Percentiles rank a stretch among this genome's conserved stretches.
Conservation (phyloP, 2,797 vertebrate species). For the Lagodon rhomboides region DNA sequence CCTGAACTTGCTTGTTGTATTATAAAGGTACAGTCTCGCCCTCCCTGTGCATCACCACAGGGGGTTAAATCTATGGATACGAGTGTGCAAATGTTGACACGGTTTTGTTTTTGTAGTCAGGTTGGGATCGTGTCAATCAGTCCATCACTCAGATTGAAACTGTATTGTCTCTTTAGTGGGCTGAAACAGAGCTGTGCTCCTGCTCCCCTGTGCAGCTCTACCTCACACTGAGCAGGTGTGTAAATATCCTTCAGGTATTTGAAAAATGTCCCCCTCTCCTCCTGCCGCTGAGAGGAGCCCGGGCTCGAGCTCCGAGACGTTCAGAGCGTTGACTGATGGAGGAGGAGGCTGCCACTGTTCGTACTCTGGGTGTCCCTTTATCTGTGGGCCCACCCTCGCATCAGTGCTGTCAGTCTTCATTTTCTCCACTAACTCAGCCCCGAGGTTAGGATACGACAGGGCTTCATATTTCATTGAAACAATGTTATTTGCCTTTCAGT, state of each 20-base stretch:
- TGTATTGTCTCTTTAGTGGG: slow-evolving; percentile 28
- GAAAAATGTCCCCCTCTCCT: slow-evolving; percentile 58
- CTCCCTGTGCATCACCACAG: neutral
- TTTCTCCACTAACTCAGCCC: slow-evolving; percentile 46
- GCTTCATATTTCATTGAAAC: slow-evolving; percentile 53
- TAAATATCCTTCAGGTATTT: slow-evolving; percentile 76
- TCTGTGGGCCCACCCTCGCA: slow-evolving; percentile 51
- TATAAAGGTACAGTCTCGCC: neutral
- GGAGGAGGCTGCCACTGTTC: slow-evolving; percentile 46
- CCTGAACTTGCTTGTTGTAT: neutral
- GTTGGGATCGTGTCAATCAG: slow-evolving; percentile 48
- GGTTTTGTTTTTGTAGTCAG: slow-evolving; percentile 12
- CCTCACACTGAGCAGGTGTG: slow-evolving; percentile 74
- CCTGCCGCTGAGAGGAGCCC: slow-evolving; percentile 10
- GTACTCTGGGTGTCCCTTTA: slow-evolving; percentile 58
- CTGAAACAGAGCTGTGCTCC: slow-evolving; percentile 23
- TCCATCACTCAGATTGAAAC: slow-evolving; percentile 17
- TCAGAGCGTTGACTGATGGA: slow-evolving; percentile 61
- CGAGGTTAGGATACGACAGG: slow-evolving; percentile 29
- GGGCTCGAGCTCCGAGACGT: slow-evolving; percentile 27
- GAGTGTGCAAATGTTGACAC: slow-evolving; percentile 49
- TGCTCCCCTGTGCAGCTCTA: slow-evolving; percentile 30
- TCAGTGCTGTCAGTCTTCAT: slow-evolving; percentile 69
- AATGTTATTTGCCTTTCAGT: slow-evolving; percentile 41
- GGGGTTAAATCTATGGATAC: slow-evolving; percentile 23